Conservation (phyloP, 2,888 invertebrate genomes). For the Himalopsyche japonica region DNA sequence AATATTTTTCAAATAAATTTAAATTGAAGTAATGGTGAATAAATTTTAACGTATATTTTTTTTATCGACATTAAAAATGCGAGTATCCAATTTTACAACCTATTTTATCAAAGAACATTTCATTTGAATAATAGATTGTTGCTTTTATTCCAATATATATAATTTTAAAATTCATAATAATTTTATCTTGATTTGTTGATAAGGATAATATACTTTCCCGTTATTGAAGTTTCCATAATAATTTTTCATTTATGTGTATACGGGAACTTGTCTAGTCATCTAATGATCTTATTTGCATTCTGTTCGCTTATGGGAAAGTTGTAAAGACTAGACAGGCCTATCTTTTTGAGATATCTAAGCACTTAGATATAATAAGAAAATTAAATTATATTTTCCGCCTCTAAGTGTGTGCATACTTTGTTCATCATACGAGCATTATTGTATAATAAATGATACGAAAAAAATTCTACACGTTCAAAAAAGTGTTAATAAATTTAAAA, state of each 20-base stretch:
- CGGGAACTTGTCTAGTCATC: background rate
- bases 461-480: too few relatives aligned
- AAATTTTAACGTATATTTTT: too few relatives aligned
- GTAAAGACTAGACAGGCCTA: background rate
- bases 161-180: too few relatives aligned
- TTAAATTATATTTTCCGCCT: background rate
- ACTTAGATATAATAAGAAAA: background rate
- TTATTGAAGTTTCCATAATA: background rate
- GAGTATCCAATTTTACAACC: too few relatives aligned
- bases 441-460: background rate
- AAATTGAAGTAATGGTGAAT: too few relatives aligned
- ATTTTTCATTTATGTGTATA: background rate
- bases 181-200: background rate
- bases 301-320: background rate
- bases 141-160: too few relatives aligned
- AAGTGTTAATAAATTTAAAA: too few relatives aligned
- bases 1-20: too few relatives aligned
- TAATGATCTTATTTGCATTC: background rate
- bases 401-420: background rate
- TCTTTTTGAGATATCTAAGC: background rate
- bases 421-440: background rate
- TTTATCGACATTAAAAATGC: too few relatives aligned
- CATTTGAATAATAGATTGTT: too few relatives aligned
- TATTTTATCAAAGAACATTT: too few relatives aligned
- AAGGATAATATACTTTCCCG: background rate